phyloP scores from a whole-genome alignment of 2,113 vertebrate species.

The Catharus bicknelli region DNA sequence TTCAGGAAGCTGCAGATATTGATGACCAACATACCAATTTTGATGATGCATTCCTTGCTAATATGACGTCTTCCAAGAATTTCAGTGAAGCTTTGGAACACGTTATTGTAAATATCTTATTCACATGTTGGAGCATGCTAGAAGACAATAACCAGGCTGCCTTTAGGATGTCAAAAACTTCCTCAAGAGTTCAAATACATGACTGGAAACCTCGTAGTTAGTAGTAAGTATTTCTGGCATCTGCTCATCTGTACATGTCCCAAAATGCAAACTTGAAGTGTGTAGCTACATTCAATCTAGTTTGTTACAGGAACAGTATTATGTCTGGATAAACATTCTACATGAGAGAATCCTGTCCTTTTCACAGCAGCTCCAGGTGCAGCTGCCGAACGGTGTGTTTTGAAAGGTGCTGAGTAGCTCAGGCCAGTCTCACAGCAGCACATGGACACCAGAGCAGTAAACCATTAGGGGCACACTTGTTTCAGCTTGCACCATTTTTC shows the following conservation, averaged over 20 bases:
- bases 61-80: not conserved
- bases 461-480: not conserved
- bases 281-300: fast-evolving
- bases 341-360: not conserved
- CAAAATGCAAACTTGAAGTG: not conserved
- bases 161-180: not conserved
- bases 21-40: not conserved
- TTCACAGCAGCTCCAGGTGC: not conserved
- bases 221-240: not conserved
- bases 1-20: not conserved
- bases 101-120: not conserved
- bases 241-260: not conserved
- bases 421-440: not conserved
- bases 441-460: not conserved
- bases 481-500: not conserved
- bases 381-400: not conserved
- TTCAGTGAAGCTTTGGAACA: not conserved
- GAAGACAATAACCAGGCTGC: not conserved
- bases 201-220: not conserved
- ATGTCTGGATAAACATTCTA: not conserved
- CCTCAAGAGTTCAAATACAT: not conserved
- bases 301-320: not conserved
- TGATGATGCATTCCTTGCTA: not conserved
- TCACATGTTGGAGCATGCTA: not conserved
- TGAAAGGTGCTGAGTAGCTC: not conserved